Evolutionary conservation across 2,888 invertebrate species (phyloP).

Genomic region (Orthosia gothica): DNA sequence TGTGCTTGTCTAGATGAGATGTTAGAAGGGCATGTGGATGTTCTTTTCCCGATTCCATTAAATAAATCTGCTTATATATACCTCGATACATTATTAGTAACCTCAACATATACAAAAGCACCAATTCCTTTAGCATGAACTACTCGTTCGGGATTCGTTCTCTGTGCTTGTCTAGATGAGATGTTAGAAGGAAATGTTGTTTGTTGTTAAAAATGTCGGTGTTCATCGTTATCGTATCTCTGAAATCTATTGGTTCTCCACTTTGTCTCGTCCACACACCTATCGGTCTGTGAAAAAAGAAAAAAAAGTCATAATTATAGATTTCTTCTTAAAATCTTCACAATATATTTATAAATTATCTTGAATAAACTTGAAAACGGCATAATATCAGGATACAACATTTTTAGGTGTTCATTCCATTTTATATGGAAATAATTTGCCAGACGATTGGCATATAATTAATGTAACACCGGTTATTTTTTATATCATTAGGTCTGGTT

Average conservation of each 20-base stretch:
- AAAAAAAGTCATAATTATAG: not conserved
- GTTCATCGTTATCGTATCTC: constrained; percentile 82
- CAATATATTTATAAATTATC: too few relatives aligned
- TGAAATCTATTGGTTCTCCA: constrained; percentile 94
- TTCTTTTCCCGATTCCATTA: too few relatives aligned
- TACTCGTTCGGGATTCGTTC: too few relatives aligned
- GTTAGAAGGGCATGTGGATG: too few relatives aligned
- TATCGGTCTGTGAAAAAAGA: too few relatives aligned
- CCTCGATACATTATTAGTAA: too few relatives aligned
- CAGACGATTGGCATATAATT: not conserved
- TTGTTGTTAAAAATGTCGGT: constrained; percentile 68
- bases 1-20: too few relatives aligned
- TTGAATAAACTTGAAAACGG: too few relatives aligned
- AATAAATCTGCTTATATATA: too few relatives aligned
- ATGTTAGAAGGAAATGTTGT: constrained; percentile 91
- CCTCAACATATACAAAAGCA: constrained; percentile 95
- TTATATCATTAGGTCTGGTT: too few relatives aligned
- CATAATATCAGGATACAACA: constrained; percentile 8
- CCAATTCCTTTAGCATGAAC: too few relatives aligned
- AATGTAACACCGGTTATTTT: too few relatives aligned
- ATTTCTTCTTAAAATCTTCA: not conserved
- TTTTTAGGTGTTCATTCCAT: not conserved
- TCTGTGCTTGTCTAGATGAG: constrained; percentile 95
- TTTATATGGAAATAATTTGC: not conserved
- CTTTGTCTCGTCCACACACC: constrained; percentile 92